Base-by-base conservation (phyloP, 2,888 invertebrate species). In the Drosophila limbata region DNA sequence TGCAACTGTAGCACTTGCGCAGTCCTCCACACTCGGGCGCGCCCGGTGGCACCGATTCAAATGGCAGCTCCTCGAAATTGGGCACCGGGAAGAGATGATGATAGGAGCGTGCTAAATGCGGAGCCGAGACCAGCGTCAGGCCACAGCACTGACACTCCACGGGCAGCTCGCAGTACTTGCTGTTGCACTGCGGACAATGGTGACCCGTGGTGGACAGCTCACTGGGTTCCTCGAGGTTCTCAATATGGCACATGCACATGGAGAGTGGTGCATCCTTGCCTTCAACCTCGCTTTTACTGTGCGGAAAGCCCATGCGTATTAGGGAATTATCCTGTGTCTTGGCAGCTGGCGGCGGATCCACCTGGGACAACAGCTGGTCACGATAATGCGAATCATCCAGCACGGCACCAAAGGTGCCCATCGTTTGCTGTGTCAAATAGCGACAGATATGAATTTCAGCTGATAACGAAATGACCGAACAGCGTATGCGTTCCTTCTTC, bases 151-250 rank as follows among this genome's bases (percentile, higher is more conserved):
- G 95, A 91, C 99, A 99, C 93, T 99, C 99, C 3, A 98, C 97
- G 0, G 99, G 99, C 86, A 99, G 94, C 92, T 99, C 98, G 93
- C 99, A 99, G 93, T 99, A 99, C 93, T 99, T 98, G 93, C 98
- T 97, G 85, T 96, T 96, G 93, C 99, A 99, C 92, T 99, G 98
- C n/a, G 98, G 97, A 87, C 97, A 98, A 88, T 96, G 94, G 91
- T 97, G 97, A 1, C 97, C 97, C 11, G 95, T 95, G 21, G 96
- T 95, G 55, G 94, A 95, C 51, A 96, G 93, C 85, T 95, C 96
- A 62, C 94, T 94, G 39, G 94, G 94, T 60, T 95, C 95, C 47
- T 95, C 96, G 19, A 94, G 92, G 77, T 95, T 95, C 83, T 98
- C 98, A 51, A 98, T 94, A 90, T 98, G 98, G 90, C 97, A 98